Percentiles rank a stretch among this genome's conserved stretches.
These are phyloP conservation scores for Hippocampus abdominalis DNA, from an alignment of 2,113 vertebrate genomes.

Conservation along the genomic window DNA sequence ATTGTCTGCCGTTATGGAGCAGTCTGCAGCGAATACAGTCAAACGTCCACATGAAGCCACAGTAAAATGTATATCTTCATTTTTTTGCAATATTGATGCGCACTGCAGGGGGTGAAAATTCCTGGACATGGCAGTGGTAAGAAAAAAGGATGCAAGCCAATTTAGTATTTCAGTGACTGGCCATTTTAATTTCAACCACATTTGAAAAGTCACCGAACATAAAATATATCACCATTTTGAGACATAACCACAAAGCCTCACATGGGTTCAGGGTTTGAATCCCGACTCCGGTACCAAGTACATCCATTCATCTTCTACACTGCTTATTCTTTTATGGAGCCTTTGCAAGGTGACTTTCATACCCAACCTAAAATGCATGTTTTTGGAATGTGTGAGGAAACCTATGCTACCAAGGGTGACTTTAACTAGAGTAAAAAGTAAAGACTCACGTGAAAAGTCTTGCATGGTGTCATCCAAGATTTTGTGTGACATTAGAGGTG, in stretches of 20 bases:
- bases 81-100: conserved; percentile 39
- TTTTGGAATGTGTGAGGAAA: background rate
- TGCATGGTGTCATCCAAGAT: background rate
- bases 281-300: too few species aligned
- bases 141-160: background rate
- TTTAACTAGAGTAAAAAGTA: background rate
- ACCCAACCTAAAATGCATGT: background rate
- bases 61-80: conserved; percentile 25
- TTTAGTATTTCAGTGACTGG: background rate
- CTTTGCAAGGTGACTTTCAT: too few species aligned
- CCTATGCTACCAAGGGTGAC: background rate
- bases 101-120: conserved; percentile 32
- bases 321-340: too few species aligned
- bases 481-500: background rate
- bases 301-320: too few species aligned
- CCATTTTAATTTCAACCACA: conserved; percentile 15
- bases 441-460: background rate
- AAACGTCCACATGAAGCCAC: conserved; percentile 21
- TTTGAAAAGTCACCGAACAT: background rate
- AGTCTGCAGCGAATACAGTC: conserved; percentile 23
- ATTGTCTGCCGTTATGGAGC: conserved; percentile 30
- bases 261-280: background rate
- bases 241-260: background rate
- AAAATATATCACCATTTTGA: background rate
- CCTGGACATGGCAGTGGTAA: conserved; percentile 6